phyloP scores from a whole-genome alignment of 2,888 invertebrate species.

The Eupithecia pulchellata region DNA sequence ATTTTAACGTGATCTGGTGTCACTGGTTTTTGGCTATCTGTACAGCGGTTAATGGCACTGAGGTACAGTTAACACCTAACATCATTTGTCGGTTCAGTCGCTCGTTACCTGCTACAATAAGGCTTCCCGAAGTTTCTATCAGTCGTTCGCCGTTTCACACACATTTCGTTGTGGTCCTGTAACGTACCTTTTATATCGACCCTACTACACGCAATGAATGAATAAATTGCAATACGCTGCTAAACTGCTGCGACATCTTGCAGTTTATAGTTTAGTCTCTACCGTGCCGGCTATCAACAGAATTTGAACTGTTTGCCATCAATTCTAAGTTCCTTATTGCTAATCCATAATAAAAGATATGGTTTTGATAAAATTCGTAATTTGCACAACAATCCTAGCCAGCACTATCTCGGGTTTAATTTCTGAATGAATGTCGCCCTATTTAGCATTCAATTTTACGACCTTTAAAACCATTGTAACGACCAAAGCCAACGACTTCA shows the following conservation, averaged over 20 bases:
- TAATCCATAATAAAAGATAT: not conserved
- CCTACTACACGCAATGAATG: not conserved
- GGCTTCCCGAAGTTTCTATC: not conserved
- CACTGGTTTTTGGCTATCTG: not conserved
- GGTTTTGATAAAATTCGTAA: not conserved
- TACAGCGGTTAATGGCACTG: not conserved
- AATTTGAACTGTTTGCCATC: not conserved
- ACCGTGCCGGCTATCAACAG: not conserved
- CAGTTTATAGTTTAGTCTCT: not conserved
- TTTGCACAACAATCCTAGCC: not conserved
- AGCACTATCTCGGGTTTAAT: not conserved
- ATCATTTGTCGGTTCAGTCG: not conserved
- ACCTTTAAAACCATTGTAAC: constrained; percentile 33
- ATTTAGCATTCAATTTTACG: constrained; percentile 37
- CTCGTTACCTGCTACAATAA: not conserved
- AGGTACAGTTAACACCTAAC: not conserved
- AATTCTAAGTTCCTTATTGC: not conserved
- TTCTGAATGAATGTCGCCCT: constrained; percentile 7
- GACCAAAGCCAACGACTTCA: constrained; percentile 35
- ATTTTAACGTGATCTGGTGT: constrained; percentile 1
- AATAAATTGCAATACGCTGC: not conserved
- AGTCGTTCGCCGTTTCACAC: too few relatives aligned
- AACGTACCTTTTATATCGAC: not conserved
- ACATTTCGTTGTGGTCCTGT: too few relatives aligned
- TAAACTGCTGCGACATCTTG: not conserved